Evolutionary conservation across 2,797 vertebrate species (phyloP), one percentile per base, ranked within the genome.

Genomic region (Natrix natrix): DNA sequence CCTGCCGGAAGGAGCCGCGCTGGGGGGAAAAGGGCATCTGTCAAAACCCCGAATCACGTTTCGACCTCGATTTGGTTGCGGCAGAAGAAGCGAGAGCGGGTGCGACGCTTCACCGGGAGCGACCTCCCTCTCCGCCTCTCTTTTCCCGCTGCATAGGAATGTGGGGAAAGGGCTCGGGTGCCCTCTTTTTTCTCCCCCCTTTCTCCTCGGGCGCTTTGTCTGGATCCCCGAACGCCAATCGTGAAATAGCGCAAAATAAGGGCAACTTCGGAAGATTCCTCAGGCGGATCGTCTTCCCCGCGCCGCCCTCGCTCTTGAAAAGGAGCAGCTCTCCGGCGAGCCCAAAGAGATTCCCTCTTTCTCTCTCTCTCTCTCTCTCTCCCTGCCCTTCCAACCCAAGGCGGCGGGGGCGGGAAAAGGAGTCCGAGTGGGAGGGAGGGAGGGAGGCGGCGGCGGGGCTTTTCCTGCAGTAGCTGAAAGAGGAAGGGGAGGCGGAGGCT

Each of bases 141-240:
- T n/a, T 22, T 43, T 8, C 0, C 94, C 96, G 88, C 92, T 2
- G 94, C 97, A 92, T 94, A 95, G 96, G 97, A 97, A 97, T 95
- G 97, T 93, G 94, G 95, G 94, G 95, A 93, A 37, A 5, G 48
- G 94, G 94, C 96, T 94, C 95, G 94, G 90, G 60, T 14, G 94
- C 94, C 95, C 92, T 94, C 94, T 52, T 91, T 83, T 32, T 13
- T 89, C 32, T 61, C 90, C 89, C 91, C 26, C 1, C 90, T 91
- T 92, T 37, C 3, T 74, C 60, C 60, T 89, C 56, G 92, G 88
- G 60, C 74, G 89, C 96, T 96, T 96, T 94, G 94, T 96, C 91
- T 95, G 86, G 54, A 20, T 60, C 13, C 32, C 4, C 20, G 43
- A 48, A 0, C 26, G 66, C n/a, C 14, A n/a, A 11, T 1, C 2